These are phyloP conservation scores for Hozukius guyotensis DNA, from an alignment of 2,797 vertebrate species.

Conservation along the genomic window DNA sequence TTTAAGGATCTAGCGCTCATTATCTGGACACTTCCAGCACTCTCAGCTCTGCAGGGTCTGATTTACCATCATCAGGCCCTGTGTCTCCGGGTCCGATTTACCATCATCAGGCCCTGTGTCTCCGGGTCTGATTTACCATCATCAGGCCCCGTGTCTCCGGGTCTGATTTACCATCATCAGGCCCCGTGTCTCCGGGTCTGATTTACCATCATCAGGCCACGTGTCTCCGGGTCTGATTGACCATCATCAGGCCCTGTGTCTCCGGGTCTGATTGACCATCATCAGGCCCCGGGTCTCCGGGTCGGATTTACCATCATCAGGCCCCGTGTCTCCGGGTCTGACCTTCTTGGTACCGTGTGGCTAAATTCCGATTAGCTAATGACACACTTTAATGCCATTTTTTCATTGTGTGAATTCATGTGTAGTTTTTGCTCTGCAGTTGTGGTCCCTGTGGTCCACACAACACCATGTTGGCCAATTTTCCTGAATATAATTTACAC, in stretches of 20 bases:
- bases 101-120: no score
- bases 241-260: no score
- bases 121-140: no score
- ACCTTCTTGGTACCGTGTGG: not conserved
- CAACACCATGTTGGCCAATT: not conserved
- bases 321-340: no score
- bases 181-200: no score
- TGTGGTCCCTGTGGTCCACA: not conserved
- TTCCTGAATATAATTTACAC: not conserved
- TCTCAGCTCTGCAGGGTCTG: constrained; percentile 14
- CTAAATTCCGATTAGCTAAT: not conserved
- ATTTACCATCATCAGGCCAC: no score
- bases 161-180: no score
- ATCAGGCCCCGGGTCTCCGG: no score
- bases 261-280: no score
- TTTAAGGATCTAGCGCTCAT: constrained; percentile 58
- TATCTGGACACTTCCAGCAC: constrained; percentile 21
- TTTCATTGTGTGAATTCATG: not conserved
- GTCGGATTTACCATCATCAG: no score
- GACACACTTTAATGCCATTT: not conserved
- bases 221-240: no score
- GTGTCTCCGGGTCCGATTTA: not conserved
- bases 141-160: no score
- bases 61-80: not conserved
- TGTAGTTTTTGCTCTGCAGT: not conserved